A percentile compares a stretch with the other conserved stretches of the same genome.
phyloP scores from a whole-genome alignment of 2,797 vertebrate genomes.

The Helicolenus hilgendorfi region DNA sequence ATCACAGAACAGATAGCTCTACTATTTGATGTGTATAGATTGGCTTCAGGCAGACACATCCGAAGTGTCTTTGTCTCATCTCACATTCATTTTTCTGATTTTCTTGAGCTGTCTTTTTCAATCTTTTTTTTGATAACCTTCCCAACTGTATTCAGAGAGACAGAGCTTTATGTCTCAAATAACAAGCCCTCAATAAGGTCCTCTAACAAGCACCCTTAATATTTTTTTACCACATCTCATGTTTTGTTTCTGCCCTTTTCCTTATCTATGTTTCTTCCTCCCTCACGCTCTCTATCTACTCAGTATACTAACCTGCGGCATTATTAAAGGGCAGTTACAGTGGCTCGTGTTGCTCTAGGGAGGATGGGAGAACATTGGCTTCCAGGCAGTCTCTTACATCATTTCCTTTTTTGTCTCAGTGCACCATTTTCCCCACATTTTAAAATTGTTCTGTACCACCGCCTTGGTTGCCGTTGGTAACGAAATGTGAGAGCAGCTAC shows the following conservation, averaged over 20 bases:
- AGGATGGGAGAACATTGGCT: conserved; percentile 65
- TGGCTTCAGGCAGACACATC: background rate
- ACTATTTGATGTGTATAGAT: conserved; percentile 1
- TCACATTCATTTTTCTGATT: background rate
- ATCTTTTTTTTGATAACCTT: conserved; percentile 10
- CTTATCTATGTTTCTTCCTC: conserved; percentile 38
- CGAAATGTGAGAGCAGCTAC: conserved; percentile 42
- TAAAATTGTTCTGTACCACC: conserved; percentile 5
- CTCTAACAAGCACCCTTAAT: conserved; percentile 38
- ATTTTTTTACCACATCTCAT: conserved; percentile 25
- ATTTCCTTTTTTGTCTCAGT: conserved; percentile 66
- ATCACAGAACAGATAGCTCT: background rate
- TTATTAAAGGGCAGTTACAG: conserved; percentile 67
- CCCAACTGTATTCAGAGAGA: conserved; percentile 26
- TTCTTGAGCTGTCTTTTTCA: conserved; percentile 15
- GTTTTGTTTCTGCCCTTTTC: conserved; percentile 40
- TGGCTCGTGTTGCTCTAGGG: conserved; percentile 52
- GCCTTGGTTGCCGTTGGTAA: conserved; percentile 61
- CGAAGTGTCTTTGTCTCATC: background rate
- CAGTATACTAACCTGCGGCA: conserved; percentile 54
- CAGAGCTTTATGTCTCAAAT: conserved; percentile 9
- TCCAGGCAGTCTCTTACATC: conserved; percentile 74
- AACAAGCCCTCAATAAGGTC: conserved; percentile 40
- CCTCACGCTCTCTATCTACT: conserved; percentile 38
- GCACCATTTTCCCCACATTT: conserved; percentile 41